Evolutionary conservation across 2,797 vertebrate genomes (phyloP).

Genomic region (Crocodylus rhombifer): DNA sequence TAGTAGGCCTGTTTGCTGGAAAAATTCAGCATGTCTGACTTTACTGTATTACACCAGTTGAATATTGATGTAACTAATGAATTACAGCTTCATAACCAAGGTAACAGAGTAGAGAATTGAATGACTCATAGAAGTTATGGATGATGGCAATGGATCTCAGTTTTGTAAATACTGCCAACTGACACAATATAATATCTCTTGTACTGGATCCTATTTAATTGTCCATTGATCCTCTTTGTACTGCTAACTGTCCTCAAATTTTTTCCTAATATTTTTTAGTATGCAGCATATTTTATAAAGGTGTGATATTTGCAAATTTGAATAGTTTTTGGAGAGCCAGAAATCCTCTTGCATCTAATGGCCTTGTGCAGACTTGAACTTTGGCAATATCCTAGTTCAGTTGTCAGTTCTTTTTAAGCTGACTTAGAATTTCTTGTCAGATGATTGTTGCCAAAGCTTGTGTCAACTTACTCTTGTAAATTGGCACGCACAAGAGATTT

Average conservation of each 20-base stretch:
- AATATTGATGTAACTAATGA: neutral
- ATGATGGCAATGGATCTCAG: neutral
- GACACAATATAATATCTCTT: neutral
- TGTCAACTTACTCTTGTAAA: neutral
- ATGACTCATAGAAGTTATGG: neutral
- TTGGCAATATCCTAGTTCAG: neutral
- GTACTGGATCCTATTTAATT: neutral
- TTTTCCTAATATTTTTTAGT: neutral
- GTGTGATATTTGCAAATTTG: neutral
- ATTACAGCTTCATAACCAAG: neutral
- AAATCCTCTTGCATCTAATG: neutral
- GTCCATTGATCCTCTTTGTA: neutral
- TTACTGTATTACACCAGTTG: neutral
- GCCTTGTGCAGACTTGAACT: neutral
- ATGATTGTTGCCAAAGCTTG: neutral
- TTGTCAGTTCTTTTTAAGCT: conserved; percentile 8
- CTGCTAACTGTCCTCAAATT: neutral
- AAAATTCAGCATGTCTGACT: neutral
- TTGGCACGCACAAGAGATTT: neutral
- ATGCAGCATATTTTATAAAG: neutral
- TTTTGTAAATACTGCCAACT: neutral
- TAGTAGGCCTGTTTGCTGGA: neutral
- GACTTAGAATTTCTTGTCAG: neutral
- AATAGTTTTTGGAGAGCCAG: neutral
- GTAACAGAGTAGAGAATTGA: neutral